Evolutionary conservation across 1,140 invertebrate genomes (phyloP).

Genomic region (Anoplophora glabripennis): DNA sequence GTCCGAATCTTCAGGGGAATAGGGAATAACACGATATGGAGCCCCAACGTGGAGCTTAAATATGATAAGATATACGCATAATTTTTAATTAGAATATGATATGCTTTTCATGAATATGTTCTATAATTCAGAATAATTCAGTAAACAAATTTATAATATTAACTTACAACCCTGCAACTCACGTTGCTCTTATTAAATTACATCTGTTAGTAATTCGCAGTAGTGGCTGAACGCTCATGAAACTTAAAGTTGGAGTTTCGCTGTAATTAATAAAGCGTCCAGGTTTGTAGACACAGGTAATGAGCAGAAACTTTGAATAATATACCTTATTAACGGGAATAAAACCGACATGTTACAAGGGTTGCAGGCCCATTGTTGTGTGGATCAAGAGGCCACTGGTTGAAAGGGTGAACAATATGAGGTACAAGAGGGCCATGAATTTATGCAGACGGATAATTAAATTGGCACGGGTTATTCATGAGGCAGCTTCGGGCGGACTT

Average conservation of each 20-base stretch:
- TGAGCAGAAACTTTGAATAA: constrained; percentile 15
- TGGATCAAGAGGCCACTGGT: constrained; percentile 19
- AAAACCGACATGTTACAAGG: constrained; percentile 6
- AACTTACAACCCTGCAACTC: no score
- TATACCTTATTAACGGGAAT: constrained; percentile 2
- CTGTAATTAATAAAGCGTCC: constrained; percentile 8
- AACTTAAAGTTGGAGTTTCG: constrained; percentile 3
- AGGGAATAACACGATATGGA: no score
- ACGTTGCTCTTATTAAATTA: no score
- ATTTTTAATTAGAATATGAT: no score
- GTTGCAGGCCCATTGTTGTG: constrained; percentile 17
- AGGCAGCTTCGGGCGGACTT: constrained; percentile 1
- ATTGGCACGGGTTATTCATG: not conserved
- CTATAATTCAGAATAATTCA: no score
- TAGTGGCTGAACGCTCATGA: no score
- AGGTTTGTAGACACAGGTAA: not conserved
- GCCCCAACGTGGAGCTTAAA: no score
- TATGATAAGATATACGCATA: no score
- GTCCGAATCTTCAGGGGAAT: no score
- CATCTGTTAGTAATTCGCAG: no score
- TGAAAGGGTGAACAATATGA: constrained; percentile 14
- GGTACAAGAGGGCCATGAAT: constrained; percentile 14
- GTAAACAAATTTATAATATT: no score
- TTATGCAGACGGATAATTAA: constrained; percentile 21
- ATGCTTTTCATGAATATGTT: no score